Evolutionary conservation across 2,888 invertebrate species (phyloP), one percentile per base, ranked within the genome.

Genomic region (Chironomus tentans): DNA sequence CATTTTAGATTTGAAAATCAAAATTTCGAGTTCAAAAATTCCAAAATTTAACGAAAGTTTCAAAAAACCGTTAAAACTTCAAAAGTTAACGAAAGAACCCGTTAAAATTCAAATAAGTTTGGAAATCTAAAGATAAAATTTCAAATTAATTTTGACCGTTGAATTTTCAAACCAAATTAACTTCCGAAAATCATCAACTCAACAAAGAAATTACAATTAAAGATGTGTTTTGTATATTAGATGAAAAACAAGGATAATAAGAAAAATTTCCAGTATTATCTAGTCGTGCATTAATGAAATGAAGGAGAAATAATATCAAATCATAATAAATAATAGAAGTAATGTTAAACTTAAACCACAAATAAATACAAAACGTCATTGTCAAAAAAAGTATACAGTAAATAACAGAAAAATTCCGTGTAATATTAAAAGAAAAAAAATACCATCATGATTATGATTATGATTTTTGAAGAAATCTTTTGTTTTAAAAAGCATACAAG

Each of bases 231-330:
- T 65, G 65, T 65, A 65, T 24, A 65, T 65, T 65, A 13, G 12
- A 46, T 61, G 21, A 72, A 72, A 62, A 68, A 76, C 48, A 47
- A 76, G 48, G 61, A 46, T 62, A 70, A 76, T 56, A 28, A 76
- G 28, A 76, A 70, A 70, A 77, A 70, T 77, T 77, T 77, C 77
- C 77, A 77, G 77, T 77, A 77, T 77, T 77, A 77, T 77, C 77
- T 77, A 77, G 77, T 77, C 77, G 77, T 77, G 77, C 77, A 75
- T 74, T 68, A 76, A 72, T 21, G 47, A 76, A 56, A 69, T 24
- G 24, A 38, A 69, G 47, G 18, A 69, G 38, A n/a, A 46, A 38
- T 15, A 38, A 69, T 69, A 46, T 69, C 38, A 69, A 46, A 47
- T 15, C n/a, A 69, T n/a, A 15, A 28, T 46, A 69, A 46, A 10